Percentiles rank a stretch among this genome's conserved stretches.
These are phyloP conservation scores for Drosophila merina DNA, from an alignment of 2,888 invertebrate genomes.

Conservation along the genomic window DNA sequence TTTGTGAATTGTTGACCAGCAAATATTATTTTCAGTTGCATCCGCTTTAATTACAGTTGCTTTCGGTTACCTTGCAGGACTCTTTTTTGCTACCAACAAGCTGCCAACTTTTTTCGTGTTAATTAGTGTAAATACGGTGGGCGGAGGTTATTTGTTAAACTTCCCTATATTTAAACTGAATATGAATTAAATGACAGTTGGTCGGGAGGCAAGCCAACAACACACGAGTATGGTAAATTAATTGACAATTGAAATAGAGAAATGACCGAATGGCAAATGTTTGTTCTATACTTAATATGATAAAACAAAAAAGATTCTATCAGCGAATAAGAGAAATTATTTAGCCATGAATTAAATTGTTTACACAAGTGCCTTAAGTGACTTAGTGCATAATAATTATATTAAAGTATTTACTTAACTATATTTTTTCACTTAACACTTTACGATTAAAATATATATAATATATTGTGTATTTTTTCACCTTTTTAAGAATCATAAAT, in stretches of 20 bases:
- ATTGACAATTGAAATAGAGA: slow-evolving; percentile 24
- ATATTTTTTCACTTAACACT: background rate
- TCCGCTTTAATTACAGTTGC: slow-evolving; percentile 34
- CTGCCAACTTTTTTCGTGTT: slow-evolving; percentile 42
- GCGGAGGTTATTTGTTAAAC: slow-evolving; percentile 1
- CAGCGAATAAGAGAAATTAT: slow-evolving; percentile 17
- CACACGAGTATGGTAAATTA: slow-evolving; percentile 21
- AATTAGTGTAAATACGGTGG: slow-evolving; percentile 40
- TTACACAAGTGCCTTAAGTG: background rate
- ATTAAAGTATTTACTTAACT: background rate
- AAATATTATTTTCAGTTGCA: slow-evolving; percentile 36
- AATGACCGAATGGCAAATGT: slow-evolving; percentile 1
- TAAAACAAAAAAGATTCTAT: slow-evolving; percentile 18
- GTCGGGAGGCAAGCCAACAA: slow-evolving; percentile 31
- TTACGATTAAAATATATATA: slow-evolving; percentile 7
- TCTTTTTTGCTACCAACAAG: slow-evolving; percentile 6
- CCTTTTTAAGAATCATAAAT: background rate
- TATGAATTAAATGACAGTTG: slow-evolving; percentile 34
- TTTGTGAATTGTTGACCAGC: slow-evolving; percentile 29
- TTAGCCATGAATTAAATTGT: slow-evolving; percentile 1
- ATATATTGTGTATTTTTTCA: background rate
- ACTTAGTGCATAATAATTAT: background rate
- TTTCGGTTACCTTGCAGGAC: slow-evolving; percentile 13
- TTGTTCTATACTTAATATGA: slow-evolving; percentile 27
- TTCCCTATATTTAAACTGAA: slow-evolving; percentile 20